Evolutionary conservation across 2,113 vertebrate genomes (phyloP), one percentile per base, ranked within the genome.

Genomic region (Amphiprion percula): DNA sequence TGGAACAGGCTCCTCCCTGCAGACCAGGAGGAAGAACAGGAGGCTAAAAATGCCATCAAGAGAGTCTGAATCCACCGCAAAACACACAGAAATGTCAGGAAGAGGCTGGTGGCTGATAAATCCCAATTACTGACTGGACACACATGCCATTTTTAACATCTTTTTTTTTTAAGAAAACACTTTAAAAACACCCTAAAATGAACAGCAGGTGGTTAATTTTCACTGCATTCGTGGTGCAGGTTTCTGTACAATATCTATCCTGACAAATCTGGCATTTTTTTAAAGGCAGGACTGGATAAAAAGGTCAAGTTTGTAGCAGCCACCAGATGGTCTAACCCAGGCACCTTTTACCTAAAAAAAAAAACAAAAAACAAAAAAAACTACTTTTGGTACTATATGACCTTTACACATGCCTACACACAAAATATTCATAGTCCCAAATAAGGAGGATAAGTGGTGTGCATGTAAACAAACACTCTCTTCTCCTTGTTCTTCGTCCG

Each of bases 21-120:
- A 74, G 83, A 58, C 83, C 83, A 90, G 83, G 87, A 87, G 64
- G 63, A 89, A 87, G 74, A 89, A 85, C 54, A 83, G 64, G 85
- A 87, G 75, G 60, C 60, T n/a, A 39, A 50, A 73, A 73, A 81
- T 30, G 41, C 68, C 39, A 26, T 69, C 11, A 52, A 56, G 46
- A 74, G 70, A 76, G 56, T 21, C 60, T 6, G 26, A 70, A 70
- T 52, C 66, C 54, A 75, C 12, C 68, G 37, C 39, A 12, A 4
- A 56, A 63, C 10, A 66, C 17, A n/a, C 58, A 73, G 23, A 65
- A 62, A 30, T 67, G 81, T 79, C 81, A 78, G 56, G 68, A 56
- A 37, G 47, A 24, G 64, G 81, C 39, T 72, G 72, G 33, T 56
- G 61, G 71, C 21, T 66, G 15, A 67, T 26, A 30, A 49, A 67